phyloP scores from a whole-genome alignment of 2,113 vertebrate genomes.

The Acrocephalus arundinaceus region DNA sequence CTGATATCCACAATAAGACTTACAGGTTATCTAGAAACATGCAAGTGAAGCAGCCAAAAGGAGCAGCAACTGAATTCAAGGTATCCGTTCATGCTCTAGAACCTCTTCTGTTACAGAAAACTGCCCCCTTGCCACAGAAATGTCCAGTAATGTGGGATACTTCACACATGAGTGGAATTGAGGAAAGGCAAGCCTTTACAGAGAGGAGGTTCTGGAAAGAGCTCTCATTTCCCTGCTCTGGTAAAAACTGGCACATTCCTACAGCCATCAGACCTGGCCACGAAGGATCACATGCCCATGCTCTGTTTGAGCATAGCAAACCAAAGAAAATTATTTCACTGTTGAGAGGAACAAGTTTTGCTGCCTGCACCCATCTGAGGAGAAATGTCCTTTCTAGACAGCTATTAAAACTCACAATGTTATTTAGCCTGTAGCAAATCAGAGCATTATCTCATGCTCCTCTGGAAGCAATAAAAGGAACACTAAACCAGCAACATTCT shows the following conservation, averaged over 20 bases:
- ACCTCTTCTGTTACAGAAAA: not conserved
- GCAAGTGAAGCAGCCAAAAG: not conserved
- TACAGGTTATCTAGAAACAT: not conserved
- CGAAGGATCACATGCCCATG: not conserved
- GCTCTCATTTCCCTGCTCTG: not conserved
- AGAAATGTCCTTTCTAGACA: not conserved
- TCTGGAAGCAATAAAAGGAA: slow-evolving; percentile 11
- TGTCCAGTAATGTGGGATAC: not conserved
- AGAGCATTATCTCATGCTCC: not conserved
- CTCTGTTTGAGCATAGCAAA: not conserved
- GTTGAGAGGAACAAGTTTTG: not conserved
- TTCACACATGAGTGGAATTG: not conserved
- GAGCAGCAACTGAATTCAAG: not conserved
- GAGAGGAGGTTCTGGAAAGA: not conserved
- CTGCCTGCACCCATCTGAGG: not conserved
- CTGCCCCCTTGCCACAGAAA: not conserved
- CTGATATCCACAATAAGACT: not conserved
- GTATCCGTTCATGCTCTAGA: not conserved
- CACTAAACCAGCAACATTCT: not conserved
- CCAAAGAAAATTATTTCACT: not conserved
- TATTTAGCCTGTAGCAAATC: not conserved
- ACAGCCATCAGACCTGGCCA: not conserved
- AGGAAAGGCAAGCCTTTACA: not conserved
- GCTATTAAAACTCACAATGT: not conserved
- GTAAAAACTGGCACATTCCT: not conserved